Evolutionary conservation across 2,113 vertebrate genomes (phyloP), one percentile per base, ranked within the genome.

Genomic region (Sturnira hondurensis): DNA sequence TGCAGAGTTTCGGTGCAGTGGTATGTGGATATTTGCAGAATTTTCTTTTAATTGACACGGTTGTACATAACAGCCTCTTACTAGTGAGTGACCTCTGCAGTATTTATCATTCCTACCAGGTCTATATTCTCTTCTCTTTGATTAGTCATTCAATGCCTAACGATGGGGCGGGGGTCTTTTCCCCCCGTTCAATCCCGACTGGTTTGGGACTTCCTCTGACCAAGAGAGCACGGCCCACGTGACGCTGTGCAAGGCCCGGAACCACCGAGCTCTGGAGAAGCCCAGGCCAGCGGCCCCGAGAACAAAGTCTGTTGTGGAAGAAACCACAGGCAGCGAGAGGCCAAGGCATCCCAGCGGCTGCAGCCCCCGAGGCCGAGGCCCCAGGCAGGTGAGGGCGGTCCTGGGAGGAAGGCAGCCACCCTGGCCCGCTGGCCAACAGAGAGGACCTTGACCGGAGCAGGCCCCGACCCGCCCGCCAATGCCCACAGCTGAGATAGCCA

Each of bases 11-110:
- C 28, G 15, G 8, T 7, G 9, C 52, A 0, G 28, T 6, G 15
- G 26, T 0, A 1, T 16, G 1, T 0, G 1, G 58, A 3, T 38
- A 58, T 22, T 58, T 11, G 28, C 5, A 28, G 13, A 11, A 24
- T 15, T 22, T 67, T 22, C 45, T 58, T 58, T 45, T 33, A 8
- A 8, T 3, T 58, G 77, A 56, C 63, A 87, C 54, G 61, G 38
- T 22, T n/a, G 50, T 77, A 76, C 33, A 7, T 28, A 22, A 47
- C 4, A 58, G 15, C 43, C 9, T 73, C 36, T 36, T 36, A 11
- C 65, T 74, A 56, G 58, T 9, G 33, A 41, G 17, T 31, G 50
- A n/a, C 28, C 8, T 28, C 77, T 36, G 28, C 12, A 58, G 26
- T 7, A 19, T 33, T 77, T 36, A 24, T 45, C 45, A 26, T 41